Conservation (phyloP, 2,888 invertebrate species). For the Drosophila mayaguana region DNA sequence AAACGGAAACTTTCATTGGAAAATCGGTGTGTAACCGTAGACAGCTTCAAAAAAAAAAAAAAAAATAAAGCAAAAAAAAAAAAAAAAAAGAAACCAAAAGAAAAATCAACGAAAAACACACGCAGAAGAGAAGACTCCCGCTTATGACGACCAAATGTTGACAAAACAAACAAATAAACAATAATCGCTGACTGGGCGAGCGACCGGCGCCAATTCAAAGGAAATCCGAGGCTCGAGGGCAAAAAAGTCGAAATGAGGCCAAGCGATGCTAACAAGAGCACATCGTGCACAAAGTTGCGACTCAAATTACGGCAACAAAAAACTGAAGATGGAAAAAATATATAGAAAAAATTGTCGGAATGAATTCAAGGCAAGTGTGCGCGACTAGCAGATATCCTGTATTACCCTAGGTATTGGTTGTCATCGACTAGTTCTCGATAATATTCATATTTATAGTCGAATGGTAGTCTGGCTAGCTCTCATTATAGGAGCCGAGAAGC, state of each 20-base stretch:
- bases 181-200: conserved; percentile 36
- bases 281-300: conserved; percentile 52
- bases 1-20: conserved; percentile 69
- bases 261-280: conserved; percentile 48
- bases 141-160: conserved; percentile 68
- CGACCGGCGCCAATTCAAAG: conserved; percentile 71
- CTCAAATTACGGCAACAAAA: conserved; percentile 61
- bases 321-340: conserved; percentile 13
- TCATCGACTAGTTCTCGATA: neutral
- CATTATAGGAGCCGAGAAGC: too few relatives aligned
- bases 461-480: neutral
- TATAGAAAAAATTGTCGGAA: conserved; percentile 8
- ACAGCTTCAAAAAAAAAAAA: conserved; percentile 55
- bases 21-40: conserved; percentile 62
- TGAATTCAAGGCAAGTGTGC: neutral
- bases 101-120: conserved; percentile 5
- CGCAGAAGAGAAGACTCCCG: conserved; percentile 23
- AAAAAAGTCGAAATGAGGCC: conserved; percentile 30
- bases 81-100: conserved; percentile 2
- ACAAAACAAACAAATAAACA: conserved; percentile 77
- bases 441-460: neutral
- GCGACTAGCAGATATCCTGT: neutral
- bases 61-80: conserved; percentile 24
- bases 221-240: conserved; percentile 54
- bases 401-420: neutral